Evolutionary conservation across 2,888 invertebrate genomes (phyloP).

Genomic region (Apodemia mormo): DNA sequence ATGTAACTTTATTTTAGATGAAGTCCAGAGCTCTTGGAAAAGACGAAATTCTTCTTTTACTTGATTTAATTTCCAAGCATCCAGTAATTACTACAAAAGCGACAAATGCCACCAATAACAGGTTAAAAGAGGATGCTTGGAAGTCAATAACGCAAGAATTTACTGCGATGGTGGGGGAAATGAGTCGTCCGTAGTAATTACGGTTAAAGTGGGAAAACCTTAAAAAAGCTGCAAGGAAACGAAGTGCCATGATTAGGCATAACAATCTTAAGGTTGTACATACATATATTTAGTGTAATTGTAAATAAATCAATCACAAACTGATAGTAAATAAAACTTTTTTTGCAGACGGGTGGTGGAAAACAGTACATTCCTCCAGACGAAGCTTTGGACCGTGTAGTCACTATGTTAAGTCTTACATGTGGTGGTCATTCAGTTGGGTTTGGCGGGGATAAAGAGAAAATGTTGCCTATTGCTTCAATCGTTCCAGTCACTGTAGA

Average conservation of each 20-base stretch:
- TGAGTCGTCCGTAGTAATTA: not conserved
- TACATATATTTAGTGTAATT: not conserved
- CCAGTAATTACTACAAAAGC: not conserved
- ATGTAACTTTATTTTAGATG: not conserved
- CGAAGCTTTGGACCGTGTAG: not conserved
- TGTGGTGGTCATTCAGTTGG: not conserved
- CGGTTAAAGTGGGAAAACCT: not conserved
- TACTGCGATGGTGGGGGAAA: not conserved
- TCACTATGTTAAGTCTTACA: not conserved
- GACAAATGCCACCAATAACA: constrained; percentile 19
- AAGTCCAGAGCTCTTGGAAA: not conserved
- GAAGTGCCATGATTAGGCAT: not conserved
- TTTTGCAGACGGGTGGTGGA: constrained; percentile 2
- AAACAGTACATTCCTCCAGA: not conserved
- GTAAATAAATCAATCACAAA: too few relatives aligned
- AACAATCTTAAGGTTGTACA: not conserved
- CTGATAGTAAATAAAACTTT: not conserved
- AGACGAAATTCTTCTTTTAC: not conserved
- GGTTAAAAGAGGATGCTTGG: constrained; percentile 13
- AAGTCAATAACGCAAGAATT: not conserved
- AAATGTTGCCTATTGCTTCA: not conserved
- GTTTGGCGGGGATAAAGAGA: too few relatives aligned
- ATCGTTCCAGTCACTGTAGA: not conserved
- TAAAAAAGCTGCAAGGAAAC: not conserved
- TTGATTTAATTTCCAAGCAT: not conserved